These are phyloP conservation scores for Samia ricini DNA, from an alignment of 1,140 invertebrate genomes.

Conservation along the genomic window DNA sequence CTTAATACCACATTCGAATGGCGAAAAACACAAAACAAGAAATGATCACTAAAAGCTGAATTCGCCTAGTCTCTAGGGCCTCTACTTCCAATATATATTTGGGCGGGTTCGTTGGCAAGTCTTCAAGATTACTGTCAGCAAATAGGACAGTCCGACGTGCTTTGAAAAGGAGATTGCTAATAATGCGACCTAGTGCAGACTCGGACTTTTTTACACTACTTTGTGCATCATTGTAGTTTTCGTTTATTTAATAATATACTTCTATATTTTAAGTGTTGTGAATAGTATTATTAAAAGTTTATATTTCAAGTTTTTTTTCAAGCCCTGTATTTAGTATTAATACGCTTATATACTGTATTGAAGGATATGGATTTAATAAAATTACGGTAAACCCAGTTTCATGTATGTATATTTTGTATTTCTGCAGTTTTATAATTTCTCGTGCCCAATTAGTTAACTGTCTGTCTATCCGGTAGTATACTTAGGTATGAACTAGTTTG, in stretches of 20 bases:
- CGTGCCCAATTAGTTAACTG: too few relatives aligned
- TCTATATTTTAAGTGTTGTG: too few relatives aligned
- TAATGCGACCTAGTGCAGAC: constrained; percentile 29
- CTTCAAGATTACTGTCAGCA: constrained; percentile 59
- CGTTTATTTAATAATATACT: constrained; percentile 3
- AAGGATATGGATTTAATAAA: too few relatives aligned
- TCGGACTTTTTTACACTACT: constrained; percentile 3
- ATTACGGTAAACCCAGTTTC: too few relatives aligned
- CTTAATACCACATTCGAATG: constrained; percentile 27
- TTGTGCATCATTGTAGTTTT: constrained; percentile 8
- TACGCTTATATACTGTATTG: too few relatives aligned
- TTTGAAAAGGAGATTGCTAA: constrained; percentile 31
- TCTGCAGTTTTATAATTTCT: too few relatives aligned
- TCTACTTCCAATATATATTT: constrained; percentile 53
- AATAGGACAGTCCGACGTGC: constrained; percentile 47
- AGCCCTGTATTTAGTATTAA: too few relatives aligned
- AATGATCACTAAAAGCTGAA: constrained; percentile 34
- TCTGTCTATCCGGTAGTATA: too few relatives aligned
- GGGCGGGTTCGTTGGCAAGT: constrained; percentile 36
- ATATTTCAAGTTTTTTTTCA: too few relatives aligned
- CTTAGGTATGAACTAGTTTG: too few relatives aligned
- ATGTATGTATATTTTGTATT: too few relatives aligned
- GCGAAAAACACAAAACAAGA: constrained; percentile 24
- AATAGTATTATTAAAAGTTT: too few relatives aligned
- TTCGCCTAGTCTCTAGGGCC: constrained; percentile 49